Conservation (phyloP, 2,797 vertebrate species). For the Oceanodroma leucorhoa region DNA sequence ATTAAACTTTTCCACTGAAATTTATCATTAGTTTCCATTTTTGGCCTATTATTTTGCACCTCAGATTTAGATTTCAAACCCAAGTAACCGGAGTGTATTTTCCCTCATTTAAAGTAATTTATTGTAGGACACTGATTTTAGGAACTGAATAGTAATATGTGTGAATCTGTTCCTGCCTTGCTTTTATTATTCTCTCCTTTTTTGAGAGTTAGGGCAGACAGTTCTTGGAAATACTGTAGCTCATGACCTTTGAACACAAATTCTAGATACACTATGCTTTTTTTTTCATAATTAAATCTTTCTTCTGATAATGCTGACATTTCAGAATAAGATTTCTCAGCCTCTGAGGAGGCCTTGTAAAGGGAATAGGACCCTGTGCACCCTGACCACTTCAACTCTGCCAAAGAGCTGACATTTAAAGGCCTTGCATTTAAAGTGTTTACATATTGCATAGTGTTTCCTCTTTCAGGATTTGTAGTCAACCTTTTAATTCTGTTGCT, state of each 20-base stretch:
- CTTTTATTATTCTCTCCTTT: neutral
- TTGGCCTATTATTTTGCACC: neutral
- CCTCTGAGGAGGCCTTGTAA: neutral
- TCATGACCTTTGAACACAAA: neutral
- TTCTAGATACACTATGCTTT: neutral
- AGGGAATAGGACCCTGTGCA: neutral
- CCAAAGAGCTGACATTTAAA: conserved; percentile 18
- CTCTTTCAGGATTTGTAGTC: neutral
- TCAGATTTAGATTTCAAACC: neutral
- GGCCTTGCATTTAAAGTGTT: neutral
- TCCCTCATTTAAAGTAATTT: neutral
- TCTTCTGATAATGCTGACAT: conserved; percentile 13
- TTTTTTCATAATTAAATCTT: conserved; percentile 1
- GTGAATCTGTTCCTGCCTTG: neutral
- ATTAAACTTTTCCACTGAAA: neutral
- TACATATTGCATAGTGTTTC: neutral
- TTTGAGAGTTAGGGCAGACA: neutral
- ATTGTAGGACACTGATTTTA: neutral
- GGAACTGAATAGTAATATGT: neutral
- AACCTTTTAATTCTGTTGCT: neutral
- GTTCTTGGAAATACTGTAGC: neutral
- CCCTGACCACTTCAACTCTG: neutral
- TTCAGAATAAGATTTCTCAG: conserved; percentile 13
- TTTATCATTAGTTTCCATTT: neutral
- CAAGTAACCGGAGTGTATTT: neutral